Evolutionary conservation across 2,797 vertebrate species (phyloP).

Genomic region (Chromobotia macracanthus): DNA sequence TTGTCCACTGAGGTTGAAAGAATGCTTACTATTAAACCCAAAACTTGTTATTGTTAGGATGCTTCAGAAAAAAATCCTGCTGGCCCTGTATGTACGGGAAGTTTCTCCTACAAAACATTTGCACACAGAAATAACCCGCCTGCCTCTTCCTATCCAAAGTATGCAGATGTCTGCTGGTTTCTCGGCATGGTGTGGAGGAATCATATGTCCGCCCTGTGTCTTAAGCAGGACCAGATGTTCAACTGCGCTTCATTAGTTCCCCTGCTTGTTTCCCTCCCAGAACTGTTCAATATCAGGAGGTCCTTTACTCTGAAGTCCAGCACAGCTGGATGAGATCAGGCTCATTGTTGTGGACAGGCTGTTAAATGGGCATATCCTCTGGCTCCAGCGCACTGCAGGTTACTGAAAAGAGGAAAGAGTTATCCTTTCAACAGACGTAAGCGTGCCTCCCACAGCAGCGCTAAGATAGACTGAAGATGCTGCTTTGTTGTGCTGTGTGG

Average conservation of each 20-base stretch:
- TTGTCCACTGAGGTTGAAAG: not conserved
- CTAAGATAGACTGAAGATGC: constrained; percentile 24
- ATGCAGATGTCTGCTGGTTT: constrained; percentile 60
- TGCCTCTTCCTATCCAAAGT: constrained; percentile 54
- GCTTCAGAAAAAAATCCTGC: not conserved
- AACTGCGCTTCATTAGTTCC: constrained; percentile 70
- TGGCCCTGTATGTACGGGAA: constrained; percentile 21
- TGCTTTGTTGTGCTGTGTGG: constrained; percentile 4
- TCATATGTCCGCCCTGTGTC: constrained; percentile 56
- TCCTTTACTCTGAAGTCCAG: constrained; percentile 54
- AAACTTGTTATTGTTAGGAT: not conserved
- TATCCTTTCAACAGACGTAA: constrained; percentile 33
- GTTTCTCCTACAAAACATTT: constrained; percentile 51
- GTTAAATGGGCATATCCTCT: constrained; percentile 47
- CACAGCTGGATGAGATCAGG: constrained; percentile 56
- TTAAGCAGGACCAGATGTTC: constrained; percentile 79
- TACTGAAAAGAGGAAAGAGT: constrained; percentile 40
- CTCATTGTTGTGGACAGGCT: constrained; percentile 53
- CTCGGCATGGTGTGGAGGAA: constrained; percentile 56
- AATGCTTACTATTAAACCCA: not conserved
- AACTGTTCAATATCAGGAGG: constrained; percentile 57
- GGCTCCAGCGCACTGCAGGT: constrained; percentile 25
- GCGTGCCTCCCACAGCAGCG: constrained; percentile 20
- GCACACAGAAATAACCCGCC: constrained; percentile 47
- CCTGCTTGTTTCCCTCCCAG: constrained; percentile 62